A percentile compares a stretch with the other conserved stretches of the same genome.
These are phyloP conservation scores for Pandemis heparana DNA, from an alignment of 2,888 invertebrate genomes.

Conservation along the genomic window DNA sequence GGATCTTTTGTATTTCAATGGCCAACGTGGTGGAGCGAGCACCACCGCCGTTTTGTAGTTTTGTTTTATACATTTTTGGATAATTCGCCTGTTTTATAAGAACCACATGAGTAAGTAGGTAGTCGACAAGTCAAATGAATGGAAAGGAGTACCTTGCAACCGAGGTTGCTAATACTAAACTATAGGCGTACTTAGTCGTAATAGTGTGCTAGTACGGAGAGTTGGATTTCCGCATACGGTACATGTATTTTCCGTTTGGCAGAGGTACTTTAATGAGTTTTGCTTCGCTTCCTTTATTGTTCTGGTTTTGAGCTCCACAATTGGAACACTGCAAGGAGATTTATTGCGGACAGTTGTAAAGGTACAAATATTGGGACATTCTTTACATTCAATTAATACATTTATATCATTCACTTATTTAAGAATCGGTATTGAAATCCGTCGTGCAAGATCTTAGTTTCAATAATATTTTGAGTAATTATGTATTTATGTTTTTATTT, in stretches of 20 bases:
- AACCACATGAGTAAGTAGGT: conserved; percentile 17
- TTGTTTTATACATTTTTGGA: conserved; percentile 36
- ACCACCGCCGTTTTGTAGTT: conserved; percentile 29
- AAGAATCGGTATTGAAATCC: no score
- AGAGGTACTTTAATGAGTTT: conserved; percentile 63
- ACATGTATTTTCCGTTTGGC: conserved; percentile 66
- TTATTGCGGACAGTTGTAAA: neutral
- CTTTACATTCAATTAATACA: neutral
- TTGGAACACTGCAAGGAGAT: conserved; percentile 67
- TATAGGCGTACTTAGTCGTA: neutral
- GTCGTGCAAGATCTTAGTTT: no score
- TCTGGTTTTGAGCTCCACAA: conserved; percentile 55
- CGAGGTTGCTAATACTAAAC: neutral
- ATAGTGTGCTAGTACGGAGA: conserved; percentile 63
- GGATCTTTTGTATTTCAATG: conserved; percentile 57
- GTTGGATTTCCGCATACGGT: conserved; percentile 60
- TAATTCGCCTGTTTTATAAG: conserved; percentile 55
- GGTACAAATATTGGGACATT: neutral
- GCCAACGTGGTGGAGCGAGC: conserved; percentile 53
- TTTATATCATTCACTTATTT: neutral
- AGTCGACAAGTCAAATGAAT: neutral
- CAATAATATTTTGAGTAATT: no score
- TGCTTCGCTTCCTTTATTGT: conserved; percentile 41
- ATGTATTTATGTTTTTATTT: no score
- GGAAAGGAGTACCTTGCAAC: neutral